Percentiles rank a stretch among this genome's conserved stretches.
Evolutionary conservation across 2,113 vertebrate genomes (phyloP).

Genomic region (Zootoca vivipara): DNA sequence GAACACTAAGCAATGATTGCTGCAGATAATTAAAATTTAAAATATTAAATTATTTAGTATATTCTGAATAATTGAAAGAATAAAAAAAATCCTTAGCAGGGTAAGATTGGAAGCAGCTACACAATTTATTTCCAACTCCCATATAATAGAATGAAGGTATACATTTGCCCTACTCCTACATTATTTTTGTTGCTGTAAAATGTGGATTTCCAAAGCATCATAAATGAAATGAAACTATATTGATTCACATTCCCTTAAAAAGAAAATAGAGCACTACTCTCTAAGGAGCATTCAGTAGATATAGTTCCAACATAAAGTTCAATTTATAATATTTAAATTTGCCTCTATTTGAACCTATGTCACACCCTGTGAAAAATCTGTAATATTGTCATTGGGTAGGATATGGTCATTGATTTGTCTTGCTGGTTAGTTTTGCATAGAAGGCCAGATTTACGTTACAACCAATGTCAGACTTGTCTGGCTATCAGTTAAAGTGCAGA

Average conservation of each 20-base stretch:
- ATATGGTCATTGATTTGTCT: not conserved
- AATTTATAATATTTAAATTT: constrained; percentile 59
- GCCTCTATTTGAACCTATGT: constrained; percentile 28
- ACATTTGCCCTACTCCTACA: constrained; percentile 15
- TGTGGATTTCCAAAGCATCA: constrained; percentile 64
- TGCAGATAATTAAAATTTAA: constrained; percentile 81
- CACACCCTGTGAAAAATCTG: not conserved
- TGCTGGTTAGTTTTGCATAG: not conserved
- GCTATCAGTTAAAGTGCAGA: not conserved
- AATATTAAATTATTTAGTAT: constrained; percentile 80
- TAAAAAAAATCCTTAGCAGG: constrained; percentile 69
- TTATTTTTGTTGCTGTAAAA: constrained; percentile 31
- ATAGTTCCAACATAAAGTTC: constrained; percentile 58
- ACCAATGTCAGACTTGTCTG: constrained; percentile 4
- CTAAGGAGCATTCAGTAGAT: constrained; percentile 63
- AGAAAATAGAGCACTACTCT: constrained; percentile 61
- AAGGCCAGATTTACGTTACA: not conserved
- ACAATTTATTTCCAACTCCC: constrained; percentile 53
- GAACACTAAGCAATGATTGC: constrained; percentile 76
- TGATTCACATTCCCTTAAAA: constrained; percentile 63
- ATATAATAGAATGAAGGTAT: constrained; percentile 37
- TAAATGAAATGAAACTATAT: constrained; percentile 61
- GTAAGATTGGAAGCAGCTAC: constrained; percentile 58
- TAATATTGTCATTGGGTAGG: not conserved
- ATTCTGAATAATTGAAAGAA: constrained; percentile 79